Evolutionary conservation across 2,888 invertebrate species (phyloP).

Genomic region (Agriotes lineatus): DNA sequence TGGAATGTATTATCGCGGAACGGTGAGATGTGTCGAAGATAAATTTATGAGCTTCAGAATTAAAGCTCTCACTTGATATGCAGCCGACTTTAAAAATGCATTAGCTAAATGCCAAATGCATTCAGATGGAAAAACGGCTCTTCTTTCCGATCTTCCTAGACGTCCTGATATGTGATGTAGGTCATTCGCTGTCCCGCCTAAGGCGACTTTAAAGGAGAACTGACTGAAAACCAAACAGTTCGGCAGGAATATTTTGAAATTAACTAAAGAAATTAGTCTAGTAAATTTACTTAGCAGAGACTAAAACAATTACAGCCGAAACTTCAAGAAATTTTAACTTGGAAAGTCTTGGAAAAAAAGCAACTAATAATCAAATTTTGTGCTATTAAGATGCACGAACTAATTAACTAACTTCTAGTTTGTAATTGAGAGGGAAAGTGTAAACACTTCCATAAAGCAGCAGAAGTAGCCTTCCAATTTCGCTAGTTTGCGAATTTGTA

Average conservation of each 20-base stretch:
- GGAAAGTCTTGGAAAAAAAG: conserved; percentile 2
- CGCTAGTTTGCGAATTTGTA: not conserved
- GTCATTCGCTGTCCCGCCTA: conserved; percentile 17
- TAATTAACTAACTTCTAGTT: too few species aligned
- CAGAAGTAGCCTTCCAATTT: not conserved
- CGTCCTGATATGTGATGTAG: conserved; percentile 27
- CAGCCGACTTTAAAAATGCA: conserved; percentile 26
- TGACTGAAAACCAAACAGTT: conserved; percentile 10
- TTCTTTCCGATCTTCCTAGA: conserved; percentile 5
- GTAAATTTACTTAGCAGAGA: not conserved
- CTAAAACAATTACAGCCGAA: conserved; percentile 7
- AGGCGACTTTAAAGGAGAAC: conserved; percentile 6
- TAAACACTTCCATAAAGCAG: too few species aligned
- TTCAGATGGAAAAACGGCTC: conserved; percentile 21
- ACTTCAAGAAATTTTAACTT: conserved; percentile 4
- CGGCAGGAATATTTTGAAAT: conserved; percentile 3
- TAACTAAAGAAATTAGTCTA: conserved; percentile 12
- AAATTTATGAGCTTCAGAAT: conserved; percentile 25
- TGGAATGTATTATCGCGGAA: not conserved
- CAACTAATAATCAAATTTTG: too few species aligned
- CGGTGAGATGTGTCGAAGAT: not conserved
- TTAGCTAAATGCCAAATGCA: conserved; percentile 29
- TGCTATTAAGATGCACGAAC: too few species aligned
- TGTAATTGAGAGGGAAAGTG: too few species aligned
- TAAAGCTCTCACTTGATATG: conserved; percentile 13